These are phyloP conservation scores for Parnassius smintheus DNA, from an alignment of 2,888 invertebrate species.

Conservation along the genomic window DNA sequence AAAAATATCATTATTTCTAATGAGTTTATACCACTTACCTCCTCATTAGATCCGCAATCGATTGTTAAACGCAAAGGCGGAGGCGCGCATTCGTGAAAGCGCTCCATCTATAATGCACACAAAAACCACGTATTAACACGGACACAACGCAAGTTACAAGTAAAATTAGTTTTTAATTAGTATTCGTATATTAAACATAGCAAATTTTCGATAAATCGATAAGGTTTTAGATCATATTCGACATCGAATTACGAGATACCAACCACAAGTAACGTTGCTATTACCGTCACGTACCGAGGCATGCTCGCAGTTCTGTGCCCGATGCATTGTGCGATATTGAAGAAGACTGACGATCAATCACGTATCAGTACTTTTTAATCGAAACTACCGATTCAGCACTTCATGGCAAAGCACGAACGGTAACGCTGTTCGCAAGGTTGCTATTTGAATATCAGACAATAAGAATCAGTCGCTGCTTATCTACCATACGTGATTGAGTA, in stretches of 20 bases:
- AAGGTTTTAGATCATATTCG: not conserved
- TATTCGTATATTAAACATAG: too few species aligned
- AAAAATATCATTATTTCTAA: too few species aligned
- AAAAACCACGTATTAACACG: not conserved
- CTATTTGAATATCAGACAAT: conserved; percentile 29
- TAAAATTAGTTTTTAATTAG: too few species aligned
- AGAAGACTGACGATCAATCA: conserved; percentile 39
- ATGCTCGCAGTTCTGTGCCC: conserved; percentile 46
- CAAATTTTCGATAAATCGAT: not conserved
- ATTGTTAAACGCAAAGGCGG: conserved; percentile 61
- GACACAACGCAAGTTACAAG: too few species aligned
- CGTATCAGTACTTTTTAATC: conserved; percentile 40
- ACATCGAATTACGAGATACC: conserved; percentile 40
- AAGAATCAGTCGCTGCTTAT: conserved; percentile 47
- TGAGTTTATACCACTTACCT: conserved; percentile 42
- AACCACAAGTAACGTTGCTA: conserved; percentile 52
- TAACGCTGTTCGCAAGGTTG: conserved; percentile 30
- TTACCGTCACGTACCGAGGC: conserved; percentile 58
- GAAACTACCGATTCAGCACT: conserved; percentile 31
- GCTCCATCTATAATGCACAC: conserved; percentile 42
- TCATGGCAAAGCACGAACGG: conserved; percentile 31
- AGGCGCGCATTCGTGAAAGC: conserved; percentile 40
- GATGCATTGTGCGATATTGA: conserved; percentile 53
- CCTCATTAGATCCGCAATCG: conserved; percentile 60
- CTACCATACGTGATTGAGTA: conserved; percentile 44